Base-by-base conservation (phyloP, 2,888 invertebrate species). In the Lochmaea capreae region DNA sequence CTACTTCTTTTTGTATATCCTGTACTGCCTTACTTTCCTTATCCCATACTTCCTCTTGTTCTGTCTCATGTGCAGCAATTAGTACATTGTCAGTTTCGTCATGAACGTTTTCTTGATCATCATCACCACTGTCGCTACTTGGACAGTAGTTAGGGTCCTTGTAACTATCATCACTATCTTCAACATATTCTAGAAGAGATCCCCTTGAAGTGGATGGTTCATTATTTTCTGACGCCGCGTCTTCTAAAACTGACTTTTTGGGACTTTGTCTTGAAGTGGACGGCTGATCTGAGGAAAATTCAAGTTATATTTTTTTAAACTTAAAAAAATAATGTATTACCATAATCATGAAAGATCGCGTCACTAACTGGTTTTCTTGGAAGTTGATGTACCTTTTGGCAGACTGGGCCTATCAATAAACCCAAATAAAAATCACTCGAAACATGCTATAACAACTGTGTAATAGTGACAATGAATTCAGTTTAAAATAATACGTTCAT, bases 131-230 rank as follows among this genome's bases (percentile, higher is more conserved):
- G 49, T 65, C 65, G 49, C 18, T 65, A 65, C 49, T 65, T 65
- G 49, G 49, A 52, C 49, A 46, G 14, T 65, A 65, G 49, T 65
- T 65, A 22, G 65, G 65, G 52, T 46, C 52, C 65, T 49, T 65
- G 65, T n/a, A 65, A 65, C 65, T 65, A 65, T 65, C 49, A 65
- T 65, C 16, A 65, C 65, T 65, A 49, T 65, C 49, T 46, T 65
- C 65, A 46, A 46, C 16, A 65, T 52, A 65, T 49, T 52, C 65
- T n/a, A 65, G 43, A 43, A 12, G 11, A 43, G 43, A 14, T 10
- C 58, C 2, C 12, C n/a, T 58, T 22, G 58, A 58, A 14, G 58
- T 58, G 14, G 58, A 58, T 14, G 58, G 58, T 22, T 33, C 33
- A 33, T 4, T 33, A 33, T 33, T 33, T 33, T 33, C 33, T 33